Evolutionary conservation across 2,113 vertebrate species (phyloP).

Genomic region (Siniperca chuatsi): DNA sequence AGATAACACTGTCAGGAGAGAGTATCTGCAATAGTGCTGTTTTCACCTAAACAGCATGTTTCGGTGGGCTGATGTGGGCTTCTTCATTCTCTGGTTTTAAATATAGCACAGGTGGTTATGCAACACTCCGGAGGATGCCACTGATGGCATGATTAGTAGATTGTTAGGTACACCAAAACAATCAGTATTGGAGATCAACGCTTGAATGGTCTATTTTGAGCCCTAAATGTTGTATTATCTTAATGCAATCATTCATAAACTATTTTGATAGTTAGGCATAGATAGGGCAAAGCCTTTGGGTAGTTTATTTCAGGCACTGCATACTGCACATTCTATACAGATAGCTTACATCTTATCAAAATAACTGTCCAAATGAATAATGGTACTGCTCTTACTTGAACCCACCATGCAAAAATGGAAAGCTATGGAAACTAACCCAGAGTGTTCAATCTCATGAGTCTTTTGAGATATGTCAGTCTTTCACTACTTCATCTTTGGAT

Average conservation of each 20-base stretch:
- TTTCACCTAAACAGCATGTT: slow-evolving; percentile 69
- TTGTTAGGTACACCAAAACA: slow-evolving; percentile 57
- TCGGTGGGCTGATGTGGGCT: slow-evolving; percentile 76
- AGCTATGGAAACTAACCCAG: not conserved
- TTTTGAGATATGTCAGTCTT: not conserved
- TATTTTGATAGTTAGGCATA: not conserved
- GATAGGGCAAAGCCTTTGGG: not conserved
- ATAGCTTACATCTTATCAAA: not conserved
- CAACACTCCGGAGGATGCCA: slow-evolving; percentile 70
- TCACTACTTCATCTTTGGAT: slow-evolving; percentile 4
- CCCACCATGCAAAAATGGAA: not conserved
- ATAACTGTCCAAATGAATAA: not conserved
- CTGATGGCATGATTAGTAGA: slow-evolving; percentile 69
- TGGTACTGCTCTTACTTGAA: not conserved
- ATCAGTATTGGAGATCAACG: not conserved
- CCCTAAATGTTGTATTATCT: not conserved
- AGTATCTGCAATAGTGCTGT: slow-evolving; percentile 26
- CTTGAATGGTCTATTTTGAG: not conserved
- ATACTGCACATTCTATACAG: not conserved
- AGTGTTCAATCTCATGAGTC: not conserved
- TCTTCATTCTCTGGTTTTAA: slow-evolving; percentile 77
- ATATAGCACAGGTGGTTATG: slow-evolving; percentile 79
- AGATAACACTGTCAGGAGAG: slow-evolving; percentile 20
- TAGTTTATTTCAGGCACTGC: slow-evolving; percentile 1
- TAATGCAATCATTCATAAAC: slow-evolving; percentile 18